Conservation (phyloP, 2,113 vertebrate species). For the Anthoscopus minutus region DNA sequence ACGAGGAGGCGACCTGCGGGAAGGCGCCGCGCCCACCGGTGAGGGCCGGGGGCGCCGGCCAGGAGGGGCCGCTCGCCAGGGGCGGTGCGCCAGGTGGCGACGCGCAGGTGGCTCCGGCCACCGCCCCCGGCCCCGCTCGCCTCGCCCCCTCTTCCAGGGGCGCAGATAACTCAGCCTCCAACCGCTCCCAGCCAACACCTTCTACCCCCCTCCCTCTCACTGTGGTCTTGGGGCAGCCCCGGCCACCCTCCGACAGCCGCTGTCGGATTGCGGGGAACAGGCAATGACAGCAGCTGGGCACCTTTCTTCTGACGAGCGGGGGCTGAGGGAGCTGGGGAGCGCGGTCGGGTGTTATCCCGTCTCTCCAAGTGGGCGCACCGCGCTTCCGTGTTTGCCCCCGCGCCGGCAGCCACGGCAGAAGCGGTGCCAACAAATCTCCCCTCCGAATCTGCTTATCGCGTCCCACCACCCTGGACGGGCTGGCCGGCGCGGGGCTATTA, state of each 20-base stretch:
- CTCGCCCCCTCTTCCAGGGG: background rate
- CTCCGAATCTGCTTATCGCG: background rate
- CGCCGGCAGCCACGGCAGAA: background rate
- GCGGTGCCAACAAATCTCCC: background rate
- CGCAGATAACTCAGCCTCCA: background rate
- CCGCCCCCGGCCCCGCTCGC: background rate
- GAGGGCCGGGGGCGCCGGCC: background rate
- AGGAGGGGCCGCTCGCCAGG: background rate
- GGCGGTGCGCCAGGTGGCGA: conserved; percentile 85
- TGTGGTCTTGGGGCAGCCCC: background rate
- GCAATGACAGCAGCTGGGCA: background rate
- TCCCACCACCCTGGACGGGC: background rate
- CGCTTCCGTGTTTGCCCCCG: background rate
- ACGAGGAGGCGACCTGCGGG: background rate
- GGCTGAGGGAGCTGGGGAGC: background rate
- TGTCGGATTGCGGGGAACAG: background rate
- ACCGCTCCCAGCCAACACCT: background rate
- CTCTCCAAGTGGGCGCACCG: background rate
- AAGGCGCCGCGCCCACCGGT: background rate
- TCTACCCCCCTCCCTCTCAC: background rate
- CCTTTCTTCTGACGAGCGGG: background rate
- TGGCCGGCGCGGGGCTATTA: background rate
- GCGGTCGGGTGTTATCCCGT: background rate
- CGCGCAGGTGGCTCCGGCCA: conserved; percentile 79
- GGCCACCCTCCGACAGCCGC: background rate